Evolutionary conservation across 2,797 vertebrate genomes (phyloP).

Genomic region (Mionectes olivaceus): DNA sequence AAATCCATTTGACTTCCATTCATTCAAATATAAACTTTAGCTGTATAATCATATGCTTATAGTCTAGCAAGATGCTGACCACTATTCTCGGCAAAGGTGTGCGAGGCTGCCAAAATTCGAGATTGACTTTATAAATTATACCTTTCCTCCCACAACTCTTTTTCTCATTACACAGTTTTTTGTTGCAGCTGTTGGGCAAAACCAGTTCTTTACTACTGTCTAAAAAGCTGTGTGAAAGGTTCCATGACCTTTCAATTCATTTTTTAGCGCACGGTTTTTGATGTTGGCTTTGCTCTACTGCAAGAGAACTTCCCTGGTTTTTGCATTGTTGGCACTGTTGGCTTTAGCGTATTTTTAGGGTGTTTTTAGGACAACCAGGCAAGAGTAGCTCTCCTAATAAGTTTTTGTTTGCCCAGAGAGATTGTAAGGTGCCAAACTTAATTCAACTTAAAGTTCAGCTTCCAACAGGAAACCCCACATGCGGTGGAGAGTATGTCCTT

Average conservation of each 20-base stretch:
- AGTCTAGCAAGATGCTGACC: not conserved
- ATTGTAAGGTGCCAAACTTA: not conserved
- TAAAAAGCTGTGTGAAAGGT: not conserved
- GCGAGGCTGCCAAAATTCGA: not conserved
- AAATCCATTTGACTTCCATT: not conserved
- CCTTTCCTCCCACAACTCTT: not conserved
- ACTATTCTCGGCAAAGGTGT: not conserved
- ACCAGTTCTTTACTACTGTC: not conserved
- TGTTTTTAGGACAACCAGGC: not conserved
- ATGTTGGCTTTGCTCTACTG: not conserved
- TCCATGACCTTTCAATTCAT: not conserved
- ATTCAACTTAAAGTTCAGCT: not conserved
- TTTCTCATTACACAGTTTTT: not conserved
- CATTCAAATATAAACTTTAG: not conserved
- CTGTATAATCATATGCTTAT: not conserved
- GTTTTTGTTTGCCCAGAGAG: not conserved
- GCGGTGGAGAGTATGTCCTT: not conserved
- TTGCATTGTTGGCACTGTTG: not conserved
- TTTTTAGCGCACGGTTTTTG: not conserved
- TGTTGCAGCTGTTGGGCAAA: not conserved
- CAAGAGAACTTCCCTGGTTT: not conserved
- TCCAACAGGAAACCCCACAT: not conserved
- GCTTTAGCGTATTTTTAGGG: not conserved
- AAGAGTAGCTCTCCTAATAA: not conserved
- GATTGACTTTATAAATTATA: not conserved